Conservation (phyloP, 2,113 vertebrate genomes). For the Mesembrinibis cayennensis region DNA sequence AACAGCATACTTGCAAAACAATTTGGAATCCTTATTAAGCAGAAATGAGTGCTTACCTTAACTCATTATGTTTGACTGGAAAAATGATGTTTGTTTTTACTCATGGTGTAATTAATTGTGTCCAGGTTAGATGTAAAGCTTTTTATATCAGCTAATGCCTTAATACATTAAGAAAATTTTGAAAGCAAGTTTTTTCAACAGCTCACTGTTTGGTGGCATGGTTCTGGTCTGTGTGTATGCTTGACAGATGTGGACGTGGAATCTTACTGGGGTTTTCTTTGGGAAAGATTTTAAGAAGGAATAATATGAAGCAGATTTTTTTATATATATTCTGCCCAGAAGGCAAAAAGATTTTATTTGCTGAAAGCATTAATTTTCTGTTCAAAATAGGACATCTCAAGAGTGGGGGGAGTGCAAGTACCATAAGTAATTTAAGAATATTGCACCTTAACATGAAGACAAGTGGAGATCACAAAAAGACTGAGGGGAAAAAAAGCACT, state of each 20-base stretch:
- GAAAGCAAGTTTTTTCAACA: not conserved
- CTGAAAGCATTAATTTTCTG: not conserved
- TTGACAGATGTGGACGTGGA: conserved; percentile 35
- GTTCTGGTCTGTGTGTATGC: conserved; percentile 24
- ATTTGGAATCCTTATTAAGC: not conserved
- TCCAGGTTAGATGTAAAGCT: not conserved
- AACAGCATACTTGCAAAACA: not conserved
- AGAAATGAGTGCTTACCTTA: not conserved
- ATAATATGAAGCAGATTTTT: not conserved
- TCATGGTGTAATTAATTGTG: not conserved
- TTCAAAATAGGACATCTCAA: not conserved
- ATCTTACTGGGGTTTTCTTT: not conserved
- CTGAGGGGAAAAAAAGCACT: not conserved
- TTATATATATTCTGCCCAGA: not conserved
- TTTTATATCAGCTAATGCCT: not conserved
- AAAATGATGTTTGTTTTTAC: not conserved
- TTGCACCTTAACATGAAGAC: not conserved
- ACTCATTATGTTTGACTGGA: not conserved
- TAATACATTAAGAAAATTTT: not conserved
- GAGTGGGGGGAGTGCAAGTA: not conserved
- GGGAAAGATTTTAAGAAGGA: not conserved
- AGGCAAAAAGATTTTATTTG: not conserved
- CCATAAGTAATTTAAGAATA: not conserved
- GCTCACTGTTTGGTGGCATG: not conserved
- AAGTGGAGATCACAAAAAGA: not conserved